Conservation (phyloP, 2,888 invertebrate species). For the Epirrita christyi region DNA sequence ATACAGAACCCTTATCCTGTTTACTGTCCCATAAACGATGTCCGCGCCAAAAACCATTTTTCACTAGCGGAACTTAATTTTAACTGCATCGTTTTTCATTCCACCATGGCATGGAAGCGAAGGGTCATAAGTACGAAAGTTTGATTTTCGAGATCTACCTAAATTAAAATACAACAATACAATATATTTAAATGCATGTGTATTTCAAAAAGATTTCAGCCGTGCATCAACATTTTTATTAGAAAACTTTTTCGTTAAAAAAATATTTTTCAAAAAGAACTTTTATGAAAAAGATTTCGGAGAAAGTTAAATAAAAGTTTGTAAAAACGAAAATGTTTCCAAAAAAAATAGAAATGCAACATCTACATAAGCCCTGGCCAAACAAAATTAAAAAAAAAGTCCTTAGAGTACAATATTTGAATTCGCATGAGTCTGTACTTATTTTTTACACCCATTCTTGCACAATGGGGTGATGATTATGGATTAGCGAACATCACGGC, state of each 20-base stretch:
- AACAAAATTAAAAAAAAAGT: neutral
- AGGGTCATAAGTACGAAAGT: conserved; percentile 33
- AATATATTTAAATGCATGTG: neutral
- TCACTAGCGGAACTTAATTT: conserved; percentile 77
- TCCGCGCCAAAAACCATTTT: conserved; percentile 71
- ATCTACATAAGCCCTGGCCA: too few species aligned
- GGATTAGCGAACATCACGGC: conserved; percentile 47
- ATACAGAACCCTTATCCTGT: conserved; percentile 35
- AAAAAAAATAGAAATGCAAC: too few species aligned
- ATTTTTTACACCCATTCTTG: conserved; percentile 5
- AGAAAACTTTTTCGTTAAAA: too few species aligned
- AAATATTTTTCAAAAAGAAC: too few species aligned
- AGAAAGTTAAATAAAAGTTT: too few species aligned
- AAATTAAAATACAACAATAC: neutral
- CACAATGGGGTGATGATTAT: conserved; percentile 45
- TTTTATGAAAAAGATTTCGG: too few species aligned
- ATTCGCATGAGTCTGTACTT: neutral
- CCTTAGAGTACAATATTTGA: neutral
- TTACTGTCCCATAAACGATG: conserved; percentile 56
- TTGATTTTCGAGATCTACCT: neutral
- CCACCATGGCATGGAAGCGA: conserved; percentile 52
- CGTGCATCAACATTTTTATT: too few species aligned
- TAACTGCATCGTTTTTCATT: conserved; percentile 76
- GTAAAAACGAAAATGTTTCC: too few species aligned
- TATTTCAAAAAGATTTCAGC: too few species aligned